Base-by-base conservation (phyloP, 92 coral and sea anemone genomes). In the Montipora capitata region DNA sequence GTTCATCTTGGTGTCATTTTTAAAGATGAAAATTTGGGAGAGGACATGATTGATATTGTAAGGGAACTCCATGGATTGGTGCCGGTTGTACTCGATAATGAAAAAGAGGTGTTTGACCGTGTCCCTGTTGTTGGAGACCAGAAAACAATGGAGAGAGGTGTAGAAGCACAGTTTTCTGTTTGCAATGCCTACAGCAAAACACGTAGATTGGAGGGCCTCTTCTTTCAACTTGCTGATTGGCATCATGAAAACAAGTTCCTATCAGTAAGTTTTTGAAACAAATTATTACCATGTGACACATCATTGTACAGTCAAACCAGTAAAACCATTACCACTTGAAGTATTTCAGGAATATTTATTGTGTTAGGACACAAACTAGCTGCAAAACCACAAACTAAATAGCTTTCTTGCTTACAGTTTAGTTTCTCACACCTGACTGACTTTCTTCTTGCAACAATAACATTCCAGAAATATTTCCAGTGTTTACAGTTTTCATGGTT, bases 81-180 rank as follows among this genome's bases (percentile, higher is more conserved):
- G 41, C 89, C 91, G 17, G 69, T 65, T 75, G 88, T 62, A n/a
- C 52, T 40, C 0, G 85, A 54, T 59, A 40, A 58, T 20, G 74
- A 41, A 44, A 59, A 85, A 0, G 85, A 92, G 39, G 70, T 9
- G 75, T 84, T 86, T 71, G 84, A 72, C 18, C 72, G 89, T 48
- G 69, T 93, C 18, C 96, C 94, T 8, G 92, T 93, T 20, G 94
- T 90, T 59, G 91, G 94, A 1, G 96, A 93, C 87, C 96, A 93
- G 44, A 73, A 77, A 16, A 91, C 94, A 5, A 72, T 93, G 63
- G 92, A 90, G 63, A 86, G 91, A 15, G 96, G 94, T 5, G 88
- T 93, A 2, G 94, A 90, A 42, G 93, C 95, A 64, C 92, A 80
- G 80, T 89, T 89, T 13, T 73, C 81, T 12, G 92, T 92, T 16